Evolutionary conservation across 2,888 invertebrate genomes (phyloP).

Genomic region (Onthophagus sagittarius): DNA sequence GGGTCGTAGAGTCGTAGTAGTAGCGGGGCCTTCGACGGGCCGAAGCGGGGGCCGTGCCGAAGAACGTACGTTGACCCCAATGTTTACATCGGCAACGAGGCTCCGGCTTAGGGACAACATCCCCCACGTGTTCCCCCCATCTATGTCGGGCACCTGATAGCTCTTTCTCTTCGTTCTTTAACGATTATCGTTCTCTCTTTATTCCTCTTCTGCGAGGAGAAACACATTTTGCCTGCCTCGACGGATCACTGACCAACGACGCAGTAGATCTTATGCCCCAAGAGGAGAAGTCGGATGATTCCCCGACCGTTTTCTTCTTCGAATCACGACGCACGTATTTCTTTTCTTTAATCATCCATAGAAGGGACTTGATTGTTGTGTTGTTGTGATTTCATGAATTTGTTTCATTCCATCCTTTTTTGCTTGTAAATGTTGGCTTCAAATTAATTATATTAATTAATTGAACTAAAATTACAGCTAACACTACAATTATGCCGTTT

Average conservation of each 20-base stretch:
- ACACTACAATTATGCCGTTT: too few species aligned
- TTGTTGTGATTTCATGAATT: background rate
- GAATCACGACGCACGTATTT: background rate
- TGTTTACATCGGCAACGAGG: background rate
- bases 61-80: constrained; percentile 15
- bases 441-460: too few species aligned
- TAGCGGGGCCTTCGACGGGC: background rate
- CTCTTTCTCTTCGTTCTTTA: background rate
- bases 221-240: background rate
- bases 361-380: background rate
- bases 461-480: too few species aligned
- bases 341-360: background rate
- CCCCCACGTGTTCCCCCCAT: background rate
- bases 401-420: too few species aligned
- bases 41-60: background rate
- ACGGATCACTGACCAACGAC: background rate
- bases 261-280: background rate
- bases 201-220: background rate
- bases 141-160: background rate
- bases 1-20: background rate
- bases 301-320: background rate
- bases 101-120: background rate
- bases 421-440: too few species aligned
- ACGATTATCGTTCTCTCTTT: background rate
- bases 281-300: background rate